phyloP scores from a whole-genome alignment of 2,797 vertebrate species.

The Ambastaia sidthimunki region DNA sequence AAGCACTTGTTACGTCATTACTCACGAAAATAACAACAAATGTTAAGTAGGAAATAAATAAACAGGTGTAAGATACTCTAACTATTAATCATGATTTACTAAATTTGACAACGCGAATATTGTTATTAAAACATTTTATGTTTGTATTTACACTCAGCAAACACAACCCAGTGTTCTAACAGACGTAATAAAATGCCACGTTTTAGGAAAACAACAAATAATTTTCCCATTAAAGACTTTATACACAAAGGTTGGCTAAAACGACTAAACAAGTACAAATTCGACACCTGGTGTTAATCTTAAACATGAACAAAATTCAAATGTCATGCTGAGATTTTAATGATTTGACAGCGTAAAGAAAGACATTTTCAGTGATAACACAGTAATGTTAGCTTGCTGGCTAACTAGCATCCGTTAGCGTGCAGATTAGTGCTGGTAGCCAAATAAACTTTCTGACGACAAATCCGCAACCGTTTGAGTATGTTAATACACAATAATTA shows the following conservation, averaged over 20 bases:
- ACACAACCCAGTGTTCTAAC: neutral
- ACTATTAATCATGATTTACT: neutral
- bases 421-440: neutral
- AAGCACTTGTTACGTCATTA: neutral
- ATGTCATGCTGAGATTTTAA: neutral
- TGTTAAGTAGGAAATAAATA: too few relatives aligned
- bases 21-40: neutral
- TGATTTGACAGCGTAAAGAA: neutral
- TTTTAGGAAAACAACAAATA: too few relatives aligned
- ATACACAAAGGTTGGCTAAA: neutral
- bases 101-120: too few relatives aligned
- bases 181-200: neutral
- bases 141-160: too few relatives aligned
- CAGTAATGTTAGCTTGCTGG: conserved; percentile 20
- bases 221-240: neutral
- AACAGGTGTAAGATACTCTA: neutral
- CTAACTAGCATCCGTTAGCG: conserved; percentile 25
- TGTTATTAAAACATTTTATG: too few relatives aligned
- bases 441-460: neutral
- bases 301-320: too few relatives aligned
- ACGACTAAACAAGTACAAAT: neutral
- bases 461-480: neutral
- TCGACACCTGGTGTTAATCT: too few relatives aligned
- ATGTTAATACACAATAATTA: neutral
- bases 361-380: neutral